Percentiles rank a stretch among this genome's conserved stretches.
Conservation (phyloP, 2,113 vertebrate species). For the Collichthys lucidus region DNA sequence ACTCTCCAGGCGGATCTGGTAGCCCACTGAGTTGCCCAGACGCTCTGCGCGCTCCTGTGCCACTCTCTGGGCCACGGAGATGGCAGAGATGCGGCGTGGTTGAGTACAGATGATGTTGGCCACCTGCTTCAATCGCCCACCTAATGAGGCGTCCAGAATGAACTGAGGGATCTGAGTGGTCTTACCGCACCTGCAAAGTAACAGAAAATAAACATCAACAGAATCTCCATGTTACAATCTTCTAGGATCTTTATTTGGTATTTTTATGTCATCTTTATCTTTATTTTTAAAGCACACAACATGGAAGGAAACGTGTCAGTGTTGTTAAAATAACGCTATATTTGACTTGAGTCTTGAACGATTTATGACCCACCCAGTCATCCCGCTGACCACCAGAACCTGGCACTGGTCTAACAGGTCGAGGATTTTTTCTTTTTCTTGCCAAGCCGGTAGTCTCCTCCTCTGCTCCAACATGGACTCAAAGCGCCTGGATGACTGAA, state of each 20-base stretch:
- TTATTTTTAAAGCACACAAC: too few species aligned
- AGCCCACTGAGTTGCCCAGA: constrained; percentile 92
- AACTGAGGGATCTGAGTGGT: constrained; percentile 99
- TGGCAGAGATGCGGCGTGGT: constrained; percentile 96
- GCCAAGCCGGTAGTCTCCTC: constrained; percentile 93
- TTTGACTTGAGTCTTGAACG: background rate
- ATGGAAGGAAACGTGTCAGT: too few species aligned
- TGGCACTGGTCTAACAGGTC: constrained; percentile 86
- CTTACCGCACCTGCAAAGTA: constrained; percentile 92
- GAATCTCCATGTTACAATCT: background rate
- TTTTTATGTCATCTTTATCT: background rate
- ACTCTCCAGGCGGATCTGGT: constrained; percentile 97
- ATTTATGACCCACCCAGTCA: constrained; percentile 90
- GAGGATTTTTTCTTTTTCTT: constrained; percentile 90
- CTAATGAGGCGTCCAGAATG: constrained; percentile 91
- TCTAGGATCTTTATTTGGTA: background rate
- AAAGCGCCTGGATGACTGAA: constrained; percentile 90
- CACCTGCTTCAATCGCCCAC: constrained; percentile 82
- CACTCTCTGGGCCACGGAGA: constrained; percentile 94
- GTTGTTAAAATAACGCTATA: too few species aligned
- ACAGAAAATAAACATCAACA: background rate
- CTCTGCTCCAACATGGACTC: constrained; percentile 91
- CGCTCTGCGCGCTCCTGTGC: constrained; percentile 93
- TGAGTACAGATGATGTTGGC: constrained; percentile 97
- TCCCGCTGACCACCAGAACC: constrained; percentile 96